A percentile compares a stretch with the other conserved stretches of the same genome.
phyloP scores from a whole-genome alignment of 2,113 vertebrate genomes.

The Terrapene triunguis region DNA sequence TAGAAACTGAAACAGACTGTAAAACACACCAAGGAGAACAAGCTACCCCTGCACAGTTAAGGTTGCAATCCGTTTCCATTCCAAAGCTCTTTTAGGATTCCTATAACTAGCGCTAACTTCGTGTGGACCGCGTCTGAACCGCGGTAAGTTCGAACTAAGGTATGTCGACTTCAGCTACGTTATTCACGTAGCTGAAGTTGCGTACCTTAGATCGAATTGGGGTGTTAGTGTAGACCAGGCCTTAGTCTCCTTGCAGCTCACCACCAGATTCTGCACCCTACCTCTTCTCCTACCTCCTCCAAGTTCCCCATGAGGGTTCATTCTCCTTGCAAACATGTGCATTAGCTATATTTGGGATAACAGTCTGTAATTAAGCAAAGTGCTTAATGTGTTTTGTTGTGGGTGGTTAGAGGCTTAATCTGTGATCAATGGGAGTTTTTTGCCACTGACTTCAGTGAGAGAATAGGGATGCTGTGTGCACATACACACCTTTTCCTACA shows the following conservation, averaged over 20 bases:
- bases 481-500: neutral
- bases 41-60: conserved; percentile 16
- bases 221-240: no score
- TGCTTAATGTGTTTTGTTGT: neutral
- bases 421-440: neutral
- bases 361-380: neutral
- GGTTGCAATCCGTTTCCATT: conserved; percentile 36
- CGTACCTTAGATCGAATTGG: no score
- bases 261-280: neutral
- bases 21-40: conserved; percentile 23
- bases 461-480: neutral
- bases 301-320: neutral
- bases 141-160: no score
- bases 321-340: neutral
- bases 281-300: neutral
- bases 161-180: no score
- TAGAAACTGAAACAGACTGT: neutral
- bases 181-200: no score
- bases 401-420: neutral
- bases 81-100: conserved; percentile 17
- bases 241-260: neutral
- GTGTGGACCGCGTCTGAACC: no score
- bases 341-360: neutral
- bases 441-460: neutral
- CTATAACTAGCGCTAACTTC: conserved; percentile 2